A percentile compares a stretch with the other conserved stretches of the same genome.
Evolutionary conservation across 2,888 invertebrate genomes (phyloP).

Genomic region (Cecidostiba fungosa): DNA sequence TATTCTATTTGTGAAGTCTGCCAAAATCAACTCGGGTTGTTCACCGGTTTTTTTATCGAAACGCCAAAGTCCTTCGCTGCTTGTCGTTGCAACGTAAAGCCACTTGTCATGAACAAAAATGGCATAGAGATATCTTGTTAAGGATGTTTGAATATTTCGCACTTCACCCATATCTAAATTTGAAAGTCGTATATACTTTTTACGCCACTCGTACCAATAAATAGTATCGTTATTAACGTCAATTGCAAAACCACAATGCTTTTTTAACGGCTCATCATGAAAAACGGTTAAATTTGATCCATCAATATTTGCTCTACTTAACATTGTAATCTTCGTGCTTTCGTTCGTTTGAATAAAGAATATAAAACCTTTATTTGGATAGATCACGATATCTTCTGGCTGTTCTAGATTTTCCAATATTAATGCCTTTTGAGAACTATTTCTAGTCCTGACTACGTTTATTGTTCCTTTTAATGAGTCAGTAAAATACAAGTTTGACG

Average conservation of each 20-base stretch:
- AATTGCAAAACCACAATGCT: constrained; percentile 52
- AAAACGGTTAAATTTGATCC: constrained; percentile 51
- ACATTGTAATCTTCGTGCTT: not conserved
- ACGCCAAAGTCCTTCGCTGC: constrained; percentile 51
- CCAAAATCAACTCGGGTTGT: constrained; percentile 38
- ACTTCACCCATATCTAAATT: constrained; percentile 34
- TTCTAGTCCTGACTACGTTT: constrained; percentile 15
- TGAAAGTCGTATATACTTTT: constrained; percentile 26
- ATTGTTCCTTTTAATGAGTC: constrained; percentile 38
- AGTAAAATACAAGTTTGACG: constrained; percentile 36
- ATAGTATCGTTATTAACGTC: constrained; percentile 44
- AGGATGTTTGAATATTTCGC: constrained; percentile 1
- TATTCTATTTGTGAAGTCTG: constrained; percentile 55
- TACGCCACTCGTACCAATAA: constrained; percentile 54
- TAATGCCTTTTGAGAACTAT: not conserved
- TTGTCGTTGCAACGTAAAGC: constrained; percentile 41
- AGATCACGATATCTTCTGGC: constrained; percentile 45
- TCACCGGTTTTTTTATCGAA: constrained; percentile 49
- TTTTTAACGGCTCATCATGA: not conserved
- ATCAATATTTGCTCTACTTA: constrained; percentile 40
- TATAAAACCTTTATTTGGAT: constrained; percentile 28
- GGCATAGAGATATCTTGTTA: constrained; percentile 28
- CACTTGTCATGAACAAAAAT: constrained; percentile 46
- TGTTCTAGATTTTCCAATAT: constrained; percentile 42
- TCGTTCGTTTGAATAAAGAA: constrained; percentile 51